Evolutionary conservation across 2,888 invertebrate genomes (phyloP).

Genomic region (Megalurothrips usitatus): DNA sequence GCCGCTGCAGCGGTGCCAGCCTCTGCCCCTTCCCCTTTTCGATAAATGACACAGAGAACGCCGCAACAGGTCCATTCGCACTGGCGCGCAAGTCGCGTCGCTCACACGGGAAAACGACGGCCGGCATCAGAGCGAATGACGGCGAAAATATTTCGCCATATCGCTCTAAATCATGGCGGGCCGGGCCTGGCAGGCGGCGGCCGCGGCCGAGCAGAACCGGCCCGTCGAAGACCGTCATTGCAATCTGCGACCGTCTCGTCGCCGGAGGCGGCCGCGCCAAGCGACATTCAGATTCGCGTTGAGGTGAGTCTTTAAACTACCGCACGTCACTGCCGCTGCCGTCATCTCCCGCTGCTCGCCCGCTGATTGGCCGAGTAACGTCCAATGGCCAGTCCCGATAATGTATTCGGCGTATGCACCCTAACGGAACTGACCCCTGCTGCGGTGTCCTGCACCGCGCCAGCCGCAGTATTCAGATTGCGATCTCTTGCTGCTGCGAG

Average conservation of each 20-base stretch:
- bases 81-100: background rate
- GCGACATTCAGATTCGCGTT: background rate
- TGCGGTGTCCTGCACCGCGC: background rate
- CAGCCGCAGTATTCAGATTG: background rate
- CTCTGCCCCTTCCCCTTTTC: background rate
- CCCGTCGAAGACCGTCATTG: no score
- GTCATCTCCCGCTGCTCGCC: background rate
- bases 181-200: no score
- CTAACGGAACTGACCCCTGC: background rate
- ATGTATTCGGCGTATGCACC: background rate
- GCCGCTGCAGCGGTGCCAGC: no score
- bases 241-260: no score
- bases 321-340: background rate
- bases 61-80: background rate
- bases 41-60: conserved; percentile 7
- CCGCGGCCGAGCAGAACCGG: no score
- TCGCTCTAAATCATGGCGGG: background rate
- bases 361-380: background rate
- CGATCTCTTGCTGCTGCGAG: background rate
- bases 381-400: background rate
- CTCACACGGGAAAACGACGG: background rate
- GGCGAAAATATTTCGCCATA: background rate
- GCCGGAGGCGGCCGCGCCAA: no score
- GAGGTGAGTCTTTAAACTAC: background rate
- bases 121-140: background rate